phyloP scores from a whole-genome alignment of 2,797 vertebrate species.

The Rachycentron canadum region DNA sequence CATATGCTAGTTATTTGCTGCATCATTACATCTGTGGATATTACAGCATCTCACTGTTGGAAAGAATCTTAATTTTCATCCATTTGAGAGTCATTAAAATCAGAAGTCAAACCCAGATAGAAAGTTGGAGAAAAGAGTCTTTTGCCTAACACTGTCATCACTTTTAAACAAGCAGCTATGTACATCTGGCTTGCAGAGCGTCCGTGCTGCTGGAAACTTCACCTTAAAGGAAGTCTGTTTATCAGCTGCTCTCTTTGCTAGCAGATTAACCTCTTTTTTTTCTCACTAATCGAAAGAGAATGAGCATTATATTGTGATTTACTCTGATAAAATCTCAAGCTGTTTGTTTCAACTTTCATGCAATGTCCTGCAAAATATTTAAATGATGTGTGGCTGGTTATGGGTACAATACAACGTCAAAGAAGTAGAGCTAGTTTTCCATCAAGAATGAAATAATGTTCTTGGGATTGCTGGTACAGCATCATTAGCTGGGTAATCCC shows the following conservation, averaged over 20 bases:
- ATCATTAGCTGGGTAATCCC: conserved; percentile 1
- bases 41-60: neutral
- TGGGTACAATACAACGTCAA: neutral
- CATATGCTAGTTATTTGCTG: neutral
- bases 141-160: conserved; percentile 5
- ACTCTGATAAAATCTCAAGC: conserved; percentile 20
- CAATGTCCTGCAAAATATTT: neutral
- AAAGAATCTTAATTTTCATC: neutral
- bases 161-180: neutral
- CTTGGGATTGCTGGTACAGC: neutral
- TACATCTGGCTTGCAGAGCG: conserved; percentile 39
- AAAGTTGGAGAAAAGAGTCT: conserved; percentile 12
- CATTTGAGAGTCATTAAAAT: conserved; percentile 15
- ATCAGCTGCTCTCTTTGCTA: neutral
- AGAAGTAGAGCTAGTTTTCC: conserved; percentile 7
- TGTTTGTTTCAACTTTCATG: neutral
- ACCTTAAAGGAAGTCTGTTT: conserved; percentile 1
- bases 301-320: neutral
- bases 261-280: neutral
- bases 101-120: conserved; percentile 11
- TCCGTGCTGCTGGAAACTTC: neutral
- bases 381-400: neutral
- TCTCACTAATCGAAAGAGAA: neutral
- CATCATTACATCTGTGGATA: neutral
- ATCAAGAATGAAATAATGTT: conserved; percentile 1